Conservation (phyloP, 1,140 invertebrate genomes). For the Pseudoatta argentina region DNA sequence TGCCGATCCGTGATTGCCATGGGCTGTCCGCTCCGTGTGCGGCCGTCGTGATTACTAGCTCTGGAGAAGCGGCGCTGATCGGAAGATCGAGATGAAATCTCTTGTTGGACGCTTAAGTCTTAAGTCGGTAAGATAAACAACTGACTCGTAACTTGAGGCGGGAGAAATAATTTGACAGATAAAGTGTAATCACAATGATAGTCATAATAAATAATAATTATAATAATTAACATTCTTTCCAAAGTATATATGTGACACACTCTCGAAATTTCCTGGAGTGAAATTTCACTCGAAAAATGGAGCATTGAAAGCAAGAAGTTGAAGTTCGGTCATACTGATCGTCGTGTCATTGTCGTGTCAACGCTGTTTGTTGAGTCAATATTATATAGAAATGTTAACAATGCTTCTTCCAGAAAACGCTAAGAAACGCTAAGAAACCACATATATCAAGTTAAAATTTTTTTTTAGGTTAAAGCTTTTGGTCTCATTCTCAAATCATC, state of each 20-base stretch:
- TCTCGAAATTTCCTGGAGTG: too few relatives aligned
- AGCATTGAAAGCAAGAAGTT: too few relatives aligned
- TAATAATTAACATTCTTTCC: not conserved
- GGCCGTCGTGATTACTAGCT: constrained; percentile 65
- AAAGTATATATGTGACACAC: not conserved
- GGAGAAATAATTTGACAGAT: not conserved
- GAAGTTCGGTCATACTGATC: too few relatives aligned
- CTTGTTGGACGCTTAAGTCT: constrained; percentile 45
- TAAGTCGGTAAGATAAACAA: constrained; percentile 61
- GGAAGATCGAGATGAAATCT: constrained; percentile 70
- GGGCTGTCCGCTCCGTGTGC: constrained; percentile 45
- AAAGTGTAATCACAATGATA: not conserved
- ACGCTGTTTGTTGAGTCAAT: too few relatives aligned
- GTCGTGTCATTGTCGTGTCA: too few relatives aligned
- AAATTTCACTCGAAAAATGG: too few relatives aligned
- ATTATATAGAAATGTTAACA: too few relatives aligned
- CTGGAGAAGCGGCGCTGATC: constrained; percentile 55
- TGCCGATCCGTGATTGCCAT: constrained; percentile 66
- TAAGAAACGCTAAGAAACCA: too few relatives aligned
- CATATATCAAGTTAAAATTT: too few relatives aligned
- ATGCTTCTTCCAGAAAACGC: too few relatives aligned
- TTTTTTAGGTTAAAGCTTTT: too few relatives aligned
- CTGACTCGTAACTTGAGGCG: constrained; percentile 19
- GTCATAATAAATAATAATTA: constrained; percentile 33
- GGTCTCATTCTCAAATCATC: too few relatives aligned